Conservation (phyloP, 2,797 vertebrate genomes). For the Kryptolebias ocellatus region DNA sequence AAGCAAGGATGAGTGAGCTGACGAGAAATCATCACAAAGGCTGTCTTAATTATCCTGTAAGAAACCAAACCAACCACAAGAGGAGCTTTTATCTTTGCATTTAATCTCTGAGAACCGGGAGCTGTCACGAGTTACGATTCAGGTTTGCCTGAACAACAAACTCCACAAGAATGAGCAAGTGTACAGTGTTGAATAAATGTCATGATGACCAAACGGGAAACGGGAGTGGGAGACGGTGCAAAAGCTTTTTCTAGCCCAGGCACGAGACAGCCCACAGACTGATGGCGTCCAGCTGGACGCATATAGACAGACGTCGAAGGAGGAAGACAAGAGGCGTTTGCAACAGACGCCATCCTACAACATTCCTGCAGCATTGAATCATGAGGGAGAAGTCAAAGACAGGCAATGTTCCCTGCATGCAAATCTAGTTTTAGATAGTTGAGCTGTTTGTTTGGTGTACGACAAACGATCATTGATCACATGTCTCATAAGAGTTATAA, state of each 20-base stretch:
- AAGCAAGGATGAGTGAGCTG: not conserved
- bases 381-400: slow-evolving; percentile 56
- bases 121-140: slow-evolving; percentile 11
- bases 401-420: slow-evolving; percentile 43
- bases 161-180: slow-evolving; percentile 31
- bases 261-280: slow-evolving; percentile 39
- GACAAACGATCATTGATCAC: slow-evolving; percentile 2
- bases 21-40: slow-evolving; percentile 18
- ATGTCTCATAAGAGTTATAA: slow-evolving; percentile 4
- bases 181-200: slow-evolving; percentile 43
- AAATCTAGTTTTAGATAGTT: slow-evolving; percentile 37
- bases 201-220: slow-evolving; percentile 57
- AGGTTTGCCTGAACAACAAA: slow-evolving; percentile 26
- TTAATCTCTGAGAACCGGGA: not conserved
- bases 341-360: slow-evolving; percentile 68
- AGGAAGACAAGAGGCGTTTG: slow-evolving; percentile 56
- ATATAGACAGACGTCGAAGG: slow-evolving; percentile 23
- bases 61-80: not conserved
- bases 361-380: slow-evolving; percentile 74
- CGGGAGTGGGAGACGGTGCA: slow-evolving; percentile 45
- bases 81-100: slow-evolving; percentile 12
- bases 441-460: not conserved
- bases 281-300: slow-evolving; percentile 46
- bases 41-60: slow-evolving; percentile 15
- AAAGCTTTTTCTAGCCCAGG: slow-evolving; percentile 37